Evolutionary conservation across 2,113 vertebrate species (phyloP).

Genomic region (Ammodytes dubius): DNA sequence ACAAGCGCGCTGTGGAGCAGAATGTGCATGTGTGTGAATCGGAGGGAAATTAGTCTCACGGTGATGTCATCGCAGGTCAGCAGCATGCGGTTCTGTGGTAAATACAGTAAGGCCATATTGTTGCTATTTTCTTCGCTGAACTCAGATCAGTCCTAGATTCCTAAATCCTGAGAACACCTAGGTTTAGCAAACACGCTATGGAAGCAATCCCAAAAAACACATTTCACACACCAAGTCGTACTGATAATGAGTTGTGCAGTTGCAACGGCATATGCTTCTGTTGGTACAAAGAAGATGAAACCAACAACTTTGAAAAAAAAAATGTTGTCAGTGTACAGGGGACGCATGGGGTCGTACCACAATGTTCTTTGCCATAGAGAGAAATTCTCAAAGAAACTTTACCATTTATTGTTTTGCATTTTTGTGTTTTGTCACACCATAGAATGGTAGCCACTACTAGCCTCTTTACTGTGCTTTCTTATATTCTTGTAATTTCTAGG

Average conservation of each 20-base stretch:
- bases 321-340: not conserved
- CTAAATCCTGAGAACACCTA: not conserved
- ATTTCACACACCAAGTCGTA: not conserved
- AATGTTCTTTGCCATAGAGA: not conserved
- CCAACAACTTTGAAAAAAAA: not conserved
- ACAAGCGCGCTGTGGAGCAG: not conserved
- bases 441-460: too few relatives aligned
- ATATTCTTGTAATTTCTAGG: not conserved
- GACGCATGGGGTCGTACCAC: not conserved
- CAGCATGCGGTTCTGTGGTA: not conserved
- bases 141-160: constrained; percentile 1
- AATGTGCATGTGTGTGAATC: not conserved
- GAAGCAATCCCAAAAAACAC: constrained; percentile 14
- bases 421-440: too few relatives aligned
- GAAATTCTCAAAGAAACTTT: not conserved
- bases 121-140: constrained; percentile 24
- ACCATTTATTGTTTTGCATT: not conserved
- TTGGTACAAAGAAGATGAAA: not conserved
- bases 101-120: not conserved
- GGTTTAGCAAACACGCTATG: not conserved
- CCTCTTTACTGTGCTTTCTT: not conserved
- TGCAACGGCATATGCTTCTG: not conserved
- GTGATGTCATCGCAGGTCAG: constrained; percentile 32
- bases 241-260: not conserved
- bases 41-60: not conserved